Percentiles rank a stretch among this genome's conserved stretches.
Evolutionary conservation across 2,113 vertebrate genomes (phyloP).

Genomic region (Colaptes auratus): DNA sequence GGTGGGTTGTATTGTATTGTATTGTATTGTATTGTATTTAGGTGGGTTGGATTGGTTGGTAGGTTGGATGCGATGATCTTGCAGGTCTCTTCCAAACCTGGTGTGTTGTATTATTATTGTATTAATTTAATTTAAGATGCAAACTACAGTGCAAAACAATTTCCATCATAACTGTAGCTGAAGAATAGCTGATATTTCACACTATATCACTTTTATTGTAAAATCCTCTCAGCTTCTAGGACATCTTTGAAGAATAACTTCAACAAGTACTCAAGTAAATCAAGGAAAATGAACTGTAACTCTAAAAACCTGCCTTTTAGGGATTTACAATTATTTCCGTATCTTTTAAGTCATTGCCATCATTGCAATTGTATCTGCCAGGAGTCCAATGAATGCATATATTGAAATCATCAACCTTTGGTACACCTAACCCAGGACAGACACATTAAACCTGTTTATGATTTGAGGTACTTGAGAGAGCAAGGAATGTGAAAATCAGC

Average conservation of each 20-base stretch:
- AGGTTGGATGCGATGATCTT: no score
- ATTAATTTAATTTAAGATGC: neutral
- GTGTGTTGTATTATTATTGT: no score
- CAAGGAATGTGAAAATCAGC: neutral
- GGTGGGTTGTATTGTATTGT: no score
- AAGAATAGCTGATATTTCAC: slow-evolving; percentile 14
- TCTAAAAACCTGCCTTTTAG: neutral
- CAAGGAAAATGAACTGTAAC: neutral
- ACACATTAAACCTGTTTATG: neutral
- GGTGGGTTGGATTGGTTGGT: no score
- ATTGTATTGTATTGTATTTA: no score
- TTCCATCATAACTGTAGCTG: slow-evolving; percentile 11
- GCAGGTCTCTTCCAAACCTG: no score
- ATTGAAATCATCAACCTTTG: neutral
- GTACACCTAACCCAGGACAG: neutral
- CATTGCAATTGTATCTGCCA: neutral
- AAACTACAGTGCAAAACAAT: neutral
- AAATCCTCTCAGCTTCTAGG: neutral
- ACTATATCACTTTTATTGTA: slow-evolving; percentile 36
- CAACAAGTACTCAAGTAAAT: neutral
- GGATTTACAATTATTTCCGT: slow-evolving; percentile 11
- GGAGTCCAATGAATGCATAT: neutral
- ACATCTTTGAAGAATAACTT: neutral
- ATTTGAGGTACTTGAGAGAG: neutral
- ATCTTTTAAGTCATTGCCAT: neutral